Conservation (phyloP, 2,113 vertebrate species). For the Ochotona curzoniae region DNA sequence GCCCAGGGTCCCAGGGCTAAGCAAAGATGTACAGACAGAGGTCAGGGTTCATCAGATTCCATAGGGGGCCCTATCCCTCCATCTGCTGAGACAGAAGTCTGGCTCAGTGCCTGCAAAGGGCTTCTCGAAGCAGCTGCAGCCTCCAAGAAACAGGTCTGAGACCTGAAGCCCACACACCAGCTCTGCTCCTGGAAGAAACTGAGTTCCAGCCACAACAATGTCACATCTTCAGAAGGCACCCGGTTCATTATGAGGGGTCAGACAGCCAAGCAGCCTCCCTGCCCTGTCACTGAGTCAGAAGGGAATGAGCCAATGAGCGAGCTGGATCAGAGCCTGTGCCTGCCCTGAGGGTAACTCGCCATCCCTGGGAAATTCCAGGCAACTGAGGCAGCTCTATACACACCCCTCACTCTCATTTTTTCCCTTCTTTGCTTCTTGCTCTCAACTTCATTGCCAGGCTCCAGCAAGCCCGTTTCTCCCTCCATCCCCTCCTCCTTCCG, state of each 20-base stretch:
- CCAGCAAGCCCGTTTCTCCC: neutral
- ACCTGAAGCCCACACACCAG: neutral
- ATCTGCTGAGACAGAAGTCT: neutral
- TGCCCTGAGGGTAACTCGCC: neutral
- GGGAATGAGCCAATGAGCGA: neutral
- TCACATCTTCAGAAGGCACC: neutral
- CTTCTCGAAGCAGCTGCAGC: neutral
- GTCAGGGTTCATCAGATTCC: neutral
- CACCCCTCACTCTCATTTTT: neutral
- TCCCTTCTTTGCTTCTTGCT: neutral
- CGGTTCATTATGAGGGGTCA: neutral
- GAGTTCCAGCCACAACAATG: neutral
- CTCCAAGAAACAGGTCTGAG: neutral
- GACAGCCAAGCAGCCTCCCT: neutral
- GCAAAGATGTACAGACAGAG: neutral
- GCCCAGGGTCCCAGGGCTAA: neutral
- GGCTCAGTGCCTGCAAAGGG: neutral
- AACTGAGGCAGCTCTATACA: neutral
- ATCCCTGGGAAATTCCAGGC: conserved; percentile 11
- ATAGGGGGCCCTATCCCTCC: neutral
- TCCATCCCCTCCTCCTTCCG: neutral
- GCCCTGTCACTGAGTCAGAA: neutral
- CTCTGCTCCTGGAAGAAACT: neutral
- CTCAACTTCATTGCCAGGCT: neutral
- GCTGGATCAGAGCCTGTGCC: neutral